phyloP scores from a whole-genome alignment of 2,113 vertebrate species.

The Austrofundulus limnaeus region DNA sequence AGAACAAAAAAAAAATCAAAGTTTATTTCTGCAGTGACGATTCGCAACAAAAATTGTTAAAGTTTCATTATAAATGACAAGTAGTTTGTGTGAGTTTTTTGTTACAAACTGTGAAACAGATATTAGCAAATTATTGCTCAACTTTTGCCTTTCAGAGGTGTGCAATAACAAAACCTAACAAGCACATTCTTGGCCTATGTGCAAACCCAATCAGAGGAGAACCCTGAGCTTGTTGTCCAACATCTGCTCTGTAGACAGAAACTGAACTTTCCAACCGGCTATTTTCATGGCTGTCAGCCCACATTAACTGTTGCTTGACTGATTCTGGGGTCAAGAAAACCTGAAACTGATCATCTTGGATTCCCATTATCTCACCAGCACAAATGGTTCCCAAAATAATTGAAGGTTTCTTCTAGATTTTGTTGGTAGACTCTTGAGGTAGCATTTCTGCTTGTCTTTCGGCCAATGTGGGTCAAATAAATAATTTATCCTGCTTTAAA shows the following conservation, averaged over 20 bases:
- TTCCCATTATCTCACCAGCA: background rate
- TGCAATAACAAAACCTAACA: no score
- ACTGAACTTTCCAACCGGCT: constrained; percentile 73
- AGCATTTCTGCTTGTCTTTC: background rate
- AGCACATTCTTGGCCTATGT: no score
- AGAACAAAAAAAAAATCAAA: no score
- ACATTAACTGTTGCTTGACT: constrained; percentile 58
- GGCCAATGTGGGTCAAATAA: background rate
- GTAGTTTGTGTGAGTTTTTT: no score
- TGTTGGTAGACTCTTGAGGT: background rate
- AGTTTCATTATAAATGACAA: no score
- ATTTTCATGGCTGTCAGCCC: constrained; percentile 78
- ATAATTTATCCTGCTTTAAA: no score
- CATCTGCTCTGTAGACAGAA: constrained; percentile 74
- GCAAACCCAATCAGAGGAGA: constrained; percentile 26
- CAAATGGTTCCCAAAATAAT: background rate
- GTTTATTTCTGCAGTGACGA: no score
- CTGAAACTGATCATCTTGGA: constrained; percentile 5
- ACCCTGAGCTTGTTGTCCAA: constrained; percentile 46
- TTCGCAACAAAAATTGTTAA: no score
- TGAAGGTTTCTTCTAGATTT: background rate
- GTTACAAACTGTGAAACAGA: no score
- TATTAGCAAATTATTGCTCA: no score
- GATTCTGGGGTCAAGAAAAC: constrained; percentile 17
- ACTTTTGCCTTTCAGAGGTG: no score